Conservation (phyloP, 2,797 vertebrate genomes). For the Tachyglossus aculeatus region DNA sequence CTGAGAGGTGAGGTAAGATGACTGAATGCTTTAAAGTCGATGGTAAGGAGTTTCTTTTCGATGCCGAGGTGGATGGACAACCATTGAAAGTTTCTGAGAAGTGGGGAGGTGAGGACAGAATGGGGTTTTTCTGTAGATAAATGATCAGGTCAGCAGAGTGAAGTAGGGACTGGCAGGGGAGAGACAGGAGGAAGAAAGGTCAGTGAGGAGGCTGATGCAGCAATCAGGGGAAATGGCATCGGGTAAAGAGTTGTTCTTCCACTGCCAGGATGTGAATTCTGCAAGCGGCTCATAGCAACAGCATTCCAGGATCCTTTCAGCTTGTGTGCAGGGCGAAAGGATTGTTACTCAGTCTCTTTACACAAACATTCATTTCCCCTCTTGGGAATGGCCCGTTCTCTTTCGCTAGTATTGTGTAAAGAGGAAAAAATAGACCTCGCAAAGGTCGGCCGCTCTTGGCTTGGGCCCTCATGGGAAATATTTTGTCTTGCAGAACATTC, state of each 20-base stretch:
- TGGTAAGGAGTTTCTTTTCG: too few relatives aligned
- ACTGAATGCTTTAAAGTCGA: too few relatives aligned
- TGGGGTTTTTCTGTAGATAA: too few relatives aligned
- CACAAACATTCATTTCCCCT: conserved; percentile 7
- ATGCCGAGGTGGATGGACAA: too few relatives aligned
- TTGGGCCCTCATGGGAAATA: not conserved
- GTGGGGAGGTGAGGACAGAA: too few relatives aligned
- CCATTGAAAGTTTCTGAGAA: too few relatives aligned
- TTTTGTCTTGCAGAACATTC: conserved; percentile 88
- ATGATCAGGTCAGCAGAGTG: too few relatives aligned
- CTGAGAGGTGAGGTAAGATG: too few relatives aligned
- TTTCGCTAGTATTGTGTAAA: not conserved
- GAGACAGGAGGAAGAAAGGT: not conserved
- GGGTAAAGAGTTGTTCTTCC: not conserved
- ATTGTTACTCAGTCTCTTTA: not conserved
- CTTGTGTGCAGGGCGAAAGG: not conserved
- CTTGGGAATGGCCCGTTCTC: not conserved
- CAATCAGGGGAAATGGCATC: not conserved
- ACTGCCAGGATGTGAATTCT: not conserved
- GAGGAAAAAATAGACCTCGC: not conserved
- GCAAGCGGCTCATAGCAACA: conserved; percentile 20
- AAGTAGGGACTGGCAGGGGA: not conserved
- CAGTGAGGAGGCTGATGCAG: not conserved
- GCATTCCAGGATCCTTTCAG: not conserved
- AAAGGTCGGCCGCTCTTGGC: not conserved